Evolutionary conservation across 2,797 vertebrate genomes (phyloP).

Genomic region (Poeciliopsis gracilis): DNA sequence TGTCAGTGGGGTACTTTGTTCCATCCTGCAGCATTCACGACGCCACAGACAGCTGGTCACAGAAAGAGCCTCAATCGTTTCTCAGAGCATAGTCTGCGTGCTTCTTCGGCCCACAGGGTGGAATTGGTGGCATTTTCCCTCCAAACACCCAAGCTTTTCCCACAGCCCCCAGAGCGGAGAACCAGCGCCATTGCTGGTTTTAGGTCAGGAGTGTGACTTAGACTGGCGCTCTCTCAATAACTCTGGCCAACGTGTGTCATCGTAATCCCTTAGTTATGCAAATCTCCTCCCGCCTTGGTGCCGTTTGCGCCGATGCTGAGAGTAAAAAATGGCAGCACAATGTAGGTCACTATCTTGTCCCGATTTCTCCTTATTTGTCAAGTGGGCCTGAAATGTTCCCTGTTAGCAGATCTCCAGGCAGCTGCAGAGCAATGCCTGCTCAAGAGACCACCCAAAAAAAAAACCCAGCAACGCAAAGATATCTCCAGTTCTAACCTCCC

Average conservation of each 20-base stretch:
- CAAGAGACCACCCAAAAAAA: not conserved
- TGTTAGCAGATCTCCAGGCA: constrained; percentile 10
- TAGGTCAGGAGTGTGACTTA: constrained; percentile 63
- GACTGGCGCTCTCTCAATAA: constrained; percentile 70
- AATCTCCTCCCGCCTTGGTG: constrained; percentile 57
- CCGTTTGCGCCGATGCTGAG: constrained; percentile 61
- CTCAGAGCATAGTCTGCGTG: constrained; percentile 84
- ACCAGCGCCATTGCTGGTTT: constrained; percentile 53
- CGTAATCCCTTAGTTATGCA: constrained; percentile 78
- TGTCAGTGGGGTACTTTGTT: constrained; percentile 69
- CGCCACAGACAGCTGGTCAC: constrained; percentile 61
- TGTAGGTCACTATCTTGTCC: constrained; percentile 73
- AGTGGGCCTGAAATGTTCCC: constrained; percentile 43
- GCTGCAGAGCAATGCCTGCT: constrained; percentile 4
- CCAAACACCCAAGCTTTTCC: constrained; percentile 87
- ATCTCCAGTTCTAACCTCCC: constrained; percentile 46
- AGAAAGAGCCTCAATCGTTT: constrained; percentile 63
- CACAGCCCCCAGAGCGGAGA: constrained; percentile 70
- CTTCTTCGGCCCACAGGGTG: constrained; percentile 85
- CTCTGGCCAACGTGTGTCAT: constrained; percentile 69
- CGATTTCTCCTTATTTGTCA: constrained; percentile 48
- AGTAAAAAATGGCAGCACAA: constrained; percentile 66
- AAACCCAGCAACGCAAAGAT: not conserved
- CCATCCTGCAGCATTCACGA: constrained; percentile 40
- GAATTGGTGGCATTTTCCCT: constrained; percentile 88